Base-by-base conservation (phyloP, 1,140 invertebrate genomes). In the Charaxes varanes region DNA sequence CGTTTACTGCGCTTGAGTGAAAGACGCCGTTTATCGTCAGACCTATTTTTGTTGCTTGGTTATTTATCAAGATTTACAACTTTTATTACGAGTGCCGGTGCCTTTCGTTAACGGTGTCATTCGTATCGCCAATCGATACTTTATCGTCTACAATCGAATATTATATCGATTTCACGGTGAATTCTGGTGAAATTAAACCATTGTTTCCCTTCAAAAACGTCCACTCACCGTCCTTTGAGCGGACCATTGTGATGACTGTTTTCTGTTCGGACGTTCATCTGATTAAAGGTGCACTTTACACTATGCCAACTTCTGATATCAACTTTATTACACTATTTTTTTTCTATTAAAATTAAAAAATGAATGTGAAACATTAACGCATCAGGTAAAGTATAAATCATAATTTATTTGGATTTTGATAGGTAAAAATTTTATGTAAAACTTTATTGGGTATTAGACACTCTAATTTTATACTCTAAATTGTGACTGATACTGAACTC, bases 141-240 rank as follows among this genome's bases (percentile, higher is more conserved):
- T 56, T 44, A 56, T 53, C 46, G 58, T 55, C 53, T 30, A 47
- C 51, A 51, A 59, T 60, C 57, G 55, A 53, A 46, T 50, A 50
- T 62, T 54, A 51, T 54, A 55, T 62, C 62, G 62, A 60, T 69
- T 69, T 69, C 65, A 69, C 60, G 65, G 46, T 46, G 61, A 44
- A 54, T 64, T 60, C 58, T 51, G 63, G 57, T 59, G 57, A 69
- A 70, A 64, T 70, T 56, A 53, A 55, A n/a, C 58, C 41, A 65
- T 65, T 65, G 62, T 65, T 62, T 65, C 47, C 35, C 16, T 23
- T 16, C 12, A 22, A 38, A 45, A 45, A 15, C 15, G 42, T 37
- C 34, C 21, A 38, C 42, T 45, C 42, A 45, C 42, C 35, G 34
- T 45, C 22, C 42, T 37, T 38, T 38, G 23, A 37, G 5, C 40